phyloP scores from a whole-genome alignment of 2,113 vertebrate genomes.

The Strix uralensis region DNA sequence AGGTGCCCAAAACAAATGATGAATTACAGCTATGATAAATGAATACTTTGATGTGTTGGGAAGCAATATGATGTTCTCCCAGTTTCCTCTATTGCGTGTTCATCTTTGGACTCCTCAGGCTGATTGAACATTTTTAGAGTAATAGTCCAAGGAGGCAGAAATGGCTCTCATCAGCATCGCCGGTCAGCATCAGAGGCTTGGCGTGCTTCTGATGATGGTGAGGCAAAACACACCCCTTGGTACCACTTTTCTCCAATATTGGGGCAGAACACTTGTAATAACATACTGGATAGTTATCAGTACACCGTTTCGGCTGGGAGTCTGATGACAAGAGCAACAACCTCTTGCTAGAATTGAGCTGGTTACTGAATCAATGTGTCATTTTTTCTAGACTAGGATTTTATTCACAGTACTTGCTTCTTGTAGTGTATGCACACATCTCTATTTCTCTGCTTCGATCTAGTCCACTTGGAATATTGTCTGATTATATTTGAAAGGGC shows the following conservation, averaged over 20 bases:
- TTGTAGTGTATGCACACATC: not conserved
- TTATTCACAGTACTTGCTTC: not conserved
- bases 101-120: not conserved
- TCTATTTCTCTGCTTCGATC: not conserved
- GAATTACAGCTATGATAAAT: conserved; percentile 3
- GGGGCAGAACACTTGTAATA: not conserved
- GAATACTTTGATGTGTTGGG: not conserved
- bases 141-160: not conserved
- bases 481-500: not conserved
- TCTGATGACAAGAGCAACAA: not conserved
- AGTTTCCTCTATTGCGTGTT: not conserved
- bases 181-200: not conserved
- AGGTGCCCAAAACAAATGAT: not conserved
- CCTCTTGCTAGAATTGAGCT: not conserved
- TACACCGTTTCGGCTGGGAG: not conserved
- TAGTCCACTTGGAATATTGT: not conserved
- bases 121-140: not conserved
- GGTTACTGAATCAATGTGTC: not conserved
- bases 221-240: not conserved
- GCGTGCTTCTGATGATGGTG: not conserved
- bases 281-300: not conserved
- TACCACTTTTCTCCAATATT: not conserved
- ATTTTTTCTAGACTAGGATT: not conserved
- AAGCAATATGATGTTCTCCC: not conserved
- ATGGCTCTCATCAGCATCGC: not conserved